phyloP scores from a whole-genome alignment of 2,113 vertebrate species.

The Hippocampus comes region DNA sequence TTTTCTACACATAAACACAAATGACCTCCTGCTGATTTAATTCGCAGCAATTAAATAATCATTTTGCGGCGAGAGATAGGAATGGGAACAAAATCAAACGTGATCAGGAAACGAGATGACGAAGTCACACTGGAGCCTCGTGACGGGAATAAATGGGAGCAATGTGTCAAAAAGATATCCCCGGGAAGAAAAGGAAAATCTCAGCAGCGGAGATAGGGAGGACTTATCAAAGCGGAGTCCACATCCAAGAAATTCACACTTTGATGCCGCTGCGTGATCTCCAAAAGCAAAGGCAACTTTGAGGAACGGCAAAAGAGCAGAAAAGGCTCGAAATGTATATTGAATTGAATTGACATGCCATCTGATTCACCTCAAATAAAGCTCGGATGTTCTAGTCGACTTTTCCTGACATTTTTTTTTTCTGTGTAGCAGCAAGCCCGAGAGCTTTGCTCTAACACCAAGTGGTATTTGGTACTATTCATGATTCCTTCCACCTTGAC shows the following conservation, averaged over 20 bases:
- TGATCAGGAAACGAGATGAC: constrained; percentile 9
- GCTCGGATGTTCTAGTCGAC: too few species aligned
- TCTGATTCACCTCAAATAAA: too few species aligned
- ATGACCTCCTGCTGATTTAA: neutral
- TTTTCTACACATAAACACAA: neutral
- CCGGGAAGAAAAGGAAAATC: neutral
- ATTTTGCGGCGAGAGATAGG: neutral
- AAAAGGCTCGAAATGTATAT: neutral
- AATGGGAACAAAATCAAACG: constrained; percentile 5
- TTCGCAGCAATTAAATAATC: neutral
- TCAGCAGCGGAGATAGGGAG: neutral
- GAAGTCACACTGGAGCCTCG: constrained; percentile 3
- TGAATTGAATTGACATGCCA: neutral
- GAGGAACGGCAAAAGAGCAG: neutral
- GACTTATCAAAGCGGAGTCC: neutral
- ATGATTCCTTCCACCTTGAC: too few species aligned
- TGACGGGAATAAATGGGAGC: neutral
- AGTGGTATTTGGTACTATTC: too few species aligned
- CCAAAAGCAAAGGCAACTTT: neutral
- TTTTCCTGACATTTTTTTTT: too few species aligned
- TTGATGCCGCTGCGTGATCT: neutral
- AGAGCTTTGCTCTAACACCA: too few species aligned
- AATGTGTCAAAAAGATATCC: constrained; percentile 3
- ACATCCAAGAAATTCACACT: neutral
- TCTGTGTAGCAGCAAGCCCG: too few species aligned